Base-by-base conservation (phyloP, 2,113 vertebrate species). In the Myrmophylax atrothorax region DNA sequence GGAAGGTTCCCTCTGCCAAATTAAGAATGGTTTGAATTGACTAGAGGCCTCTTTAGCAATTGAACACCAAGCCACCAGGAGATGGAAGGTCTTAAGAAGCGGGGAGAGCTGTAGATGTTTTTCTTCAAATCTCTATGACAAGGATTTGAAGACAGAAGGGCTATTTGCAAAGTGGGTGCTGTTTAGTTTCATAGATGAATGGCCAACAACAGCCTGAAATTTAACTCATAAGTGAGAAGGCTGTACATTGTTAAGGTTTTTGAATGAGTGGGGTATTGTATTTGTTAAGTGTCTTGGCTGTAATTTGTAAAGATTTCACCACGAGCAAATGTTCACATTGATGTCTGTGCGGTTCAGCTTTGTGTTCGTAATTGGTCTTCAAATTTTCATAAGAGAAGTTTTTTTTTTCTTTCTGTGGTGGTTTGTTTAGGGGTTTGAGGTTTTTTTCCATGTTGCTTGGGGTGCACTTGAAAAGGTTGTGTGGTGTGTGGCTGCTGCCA, bases 271-370 rank as follows among this genome's bases (percentile, higher is more conserved):
- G 9, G 6, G 35, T 67, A 23, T 4, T 50, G 8, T 26, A 22
- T 83, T 76, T 92, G 24, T 79, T 15, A 46, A 90, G 19, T 40
- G 63, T 37, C 76, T 20, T 77, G 37, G 15, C 35, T 90, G 20
- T 81, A 35, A 70, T 66, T 89, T 18, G 22, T 60, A 16, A 81
- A 84, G 55, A 31, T 49, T 50, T 74, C 25, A 37, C 25, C 11
- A 12, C 0, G 0, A 42, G 42, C 31, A 20, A 12, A 84, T 56
- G 22, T 28, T 17, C 15, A 10, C 1, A 3, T 66, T 66, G 31
- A 5, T 12, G 24, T 0, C 0, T 16, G 2, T 18, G 18, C 22
- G 37, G 28, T 59, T 93, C 29, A 44, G 9, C 24, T 56, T 85
- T 89, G 38, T 26, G 9, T 66, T 77, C 46, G 58, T 81, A 78